Conservation (phyloP, 2,888 invertebrate genomes). For the Drosophila macrospina region DNA sequence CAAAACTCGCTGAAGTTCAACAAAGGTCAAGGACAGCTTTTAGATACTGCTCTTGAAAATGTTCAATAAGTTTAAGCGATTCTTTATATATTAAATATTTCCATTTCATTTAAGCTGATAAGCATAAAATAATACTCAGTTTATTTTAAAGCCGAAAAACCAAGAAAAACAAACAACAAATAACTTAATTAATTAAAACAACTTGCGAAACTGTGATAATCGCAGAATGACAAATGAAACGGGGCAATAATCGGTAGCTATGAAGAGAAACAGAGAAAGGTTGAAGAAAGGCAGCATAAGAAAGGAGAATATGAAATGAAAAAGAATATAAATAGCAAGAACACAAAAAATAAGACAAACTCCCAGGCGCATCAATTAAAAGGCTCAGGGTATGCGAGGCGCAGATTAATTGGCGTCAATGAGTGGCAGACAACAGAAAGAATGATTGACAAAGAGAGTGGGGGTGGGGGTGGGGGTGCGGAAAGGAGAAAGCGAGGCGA, state of each 20-base stretch:
- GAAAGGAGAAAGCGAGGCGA: slow-evolving; percentile 18
- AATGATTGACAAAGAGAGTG: slow-evolving; percentile 3
- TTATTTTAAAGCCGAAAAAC: no score
- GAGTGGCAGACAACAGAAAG: slow-evolving; percentile 46
- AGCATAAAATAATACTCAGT: no score
- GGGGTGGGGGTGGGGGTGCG: no score
- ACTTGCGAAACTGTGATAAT: slow-evolving; percentile 30
- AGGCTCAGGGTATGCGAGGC: slow-evolving; percentile 77
- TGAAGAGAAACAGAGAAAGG: no score
- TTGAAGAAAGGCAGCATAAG: slow-evolving; percentile 2
- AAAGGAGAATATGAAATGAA: slow-evolving; percentile 9
- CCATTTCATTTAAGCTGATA: no score
- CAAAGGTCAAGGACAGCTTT: no score
- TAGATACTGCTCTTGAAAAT: no score
- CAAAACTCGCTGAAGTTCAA: no score
- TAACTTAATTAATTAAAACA: slow-evolving; percentile 25
- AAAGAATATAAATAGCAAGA: slow-evolving; percentile 12
- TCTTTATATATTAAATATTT: no score
- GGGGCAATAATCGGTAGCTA: slow-evolving; percentile 40
- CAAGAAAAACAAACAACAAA: no score
- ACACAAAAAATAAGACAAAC: slow-evolving; percentile 32
- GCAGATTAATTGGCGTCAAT: slow-evolving; percentile 82
- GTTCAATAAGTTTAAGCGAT: no score
- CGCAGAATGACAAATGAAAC: slow-evolving; percentile 50
- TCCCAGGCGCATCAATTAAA: slow-evolving; percentile 79